Conservation (phyloP, 2,113 vertebrate species). For the Ammodytes marinus region DNA sequence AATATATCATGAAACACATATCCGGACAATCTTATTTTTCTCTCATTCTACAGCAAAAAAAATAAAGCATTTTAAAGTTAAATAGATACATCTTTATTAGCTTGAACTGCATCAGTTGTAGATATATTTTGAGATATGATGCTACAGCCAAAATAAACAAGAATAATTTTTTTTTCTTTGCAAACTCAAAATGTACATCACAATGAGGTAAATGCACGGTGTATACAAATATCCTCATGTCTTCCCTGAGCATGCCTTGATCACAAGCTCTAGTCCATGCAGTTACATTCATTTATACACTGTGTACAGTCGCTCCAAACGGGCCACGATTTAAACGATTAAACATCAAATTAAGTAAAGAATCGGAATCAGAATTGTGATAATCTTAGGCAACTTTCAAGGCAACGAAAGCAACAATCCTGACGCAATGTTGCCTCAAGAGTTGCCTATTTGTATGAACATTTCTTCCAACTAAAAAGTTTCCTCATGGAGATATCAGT, state of each 20-base stretch:
- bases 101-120: slow-evolving; percentile 40
- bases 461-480: neutral
- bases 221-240: slow-evolving; percentile 10
- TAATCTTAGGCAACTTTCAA: neutral
- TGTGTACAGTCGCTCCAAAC: neutral
- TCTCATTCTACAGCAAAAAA: neutral
- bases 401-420: neutral
- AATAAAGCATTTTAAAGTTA: slow-evolving; percentile 8
- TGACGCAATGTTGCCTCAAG: neutral
- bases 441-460: neutral
- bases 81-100: slow-evolving; percentile 60
- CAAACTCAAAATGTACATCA: slow-evolving; percentile 18
- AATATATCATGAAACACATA: slow-evolving; percentile 60
- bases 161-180: neutral
- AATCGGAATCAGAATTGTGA: neutral
- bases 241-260: slow-evolving; percentile 66
- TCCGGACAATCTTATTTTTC: neutral
- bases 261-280: slow-evolving; percentile 64
- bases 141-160: slow-evolving; percentile 47
- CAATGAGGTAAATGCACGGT: slow-evolving; percentile 30
- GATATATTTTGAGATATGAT: slow-evolving; percentile 38
- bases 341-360: slow-evolving; percentile 1
- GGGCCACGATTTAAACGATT: neutral
- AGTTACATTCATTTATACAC: slow-evolving; percentile 23
- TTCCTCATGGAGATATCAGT: neutral